Conservation (phyloP, 2,113 vertebrate species). For the Urocynchramus pylzowi region DNA sequence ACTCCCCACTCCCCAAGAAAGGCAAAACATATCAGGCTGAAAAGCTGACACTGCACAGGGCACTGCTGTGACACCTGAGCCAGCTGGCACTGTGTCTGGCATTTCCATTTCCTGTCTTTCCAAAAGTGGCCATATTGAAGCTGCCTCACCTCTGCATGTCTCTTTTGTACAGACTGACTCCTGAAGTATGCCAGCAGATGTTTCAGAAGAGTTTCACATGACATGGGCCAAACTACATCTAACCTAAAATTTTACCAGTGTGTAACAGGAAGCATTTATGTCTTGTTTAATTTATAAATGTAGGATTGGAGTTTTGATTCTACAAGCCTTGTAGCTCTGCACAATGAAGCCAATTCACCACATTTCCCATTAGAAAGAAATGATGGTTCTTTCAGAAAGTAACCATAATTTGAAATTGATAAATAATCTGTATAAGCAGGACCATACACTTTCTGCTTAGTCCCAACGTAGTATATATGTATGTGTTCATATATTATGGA, state of each 20-base stretch:
- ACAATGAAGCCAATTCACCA: not conserved
- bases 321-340: not conserved
- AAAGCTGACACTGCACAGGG: not conserved
- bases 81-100: no score
- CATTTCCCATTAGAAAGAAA: not conserved
- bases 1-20: not conserved
- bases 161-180: not conserved
- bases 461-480: not conserved
- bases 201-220: not conserved
- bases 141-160: not conserved
- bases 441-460: not conserved
- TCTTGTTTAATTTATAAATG: not conserved
- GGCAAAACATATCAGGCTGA: not conserved
- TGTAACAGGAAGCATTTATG: not conserved
- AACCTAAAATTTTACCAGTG: not conserved
- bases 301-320: not conserved
- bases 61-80: rapidly evolving
- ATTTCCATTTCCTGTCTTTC: not conserved
- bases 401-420: not conserved
- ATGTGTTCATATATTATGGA: not conserved
- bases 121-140: not conserved
- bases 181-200: not conserved
- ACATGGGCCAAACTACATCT: not conserved
- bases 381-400: not conserved
- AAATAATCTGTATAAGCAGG: not conserved